Percentiles rank a stretch among this genome's conserved stretches.
Conservation (phyloP, 2,888 invertebrate genomes). For the Bugula neritina region DNA sequence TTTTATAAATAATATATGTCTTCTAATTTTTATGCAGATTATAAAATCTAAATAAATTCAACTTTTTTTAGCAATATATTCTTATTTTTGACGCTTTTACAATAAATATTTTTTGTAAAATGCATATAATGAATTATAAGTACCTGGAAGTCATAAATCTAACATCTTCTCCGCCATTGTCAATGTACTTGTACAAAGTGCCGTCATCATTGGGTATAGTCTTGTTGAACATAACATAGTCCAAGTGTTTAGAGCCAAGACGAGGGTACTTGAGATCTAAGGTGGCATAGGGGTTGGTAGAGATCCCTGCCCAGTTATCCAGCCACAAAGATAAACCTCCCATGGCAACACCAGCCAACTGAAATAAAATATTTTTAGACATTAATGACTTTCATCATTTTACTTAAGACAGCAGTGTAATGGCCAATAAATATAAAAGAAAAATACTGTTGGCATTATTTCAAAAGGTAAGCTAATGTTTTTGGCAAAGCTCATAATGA, state of each 20-base stretch:
- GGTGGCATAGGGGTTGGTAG: constrained; percentile 10
- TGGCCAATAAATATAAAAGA: no score
- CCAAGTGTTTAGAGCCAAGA: constrained; percentile 11
- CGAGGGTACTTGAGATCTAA: constrained; percentile 19
- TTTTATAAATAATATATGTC: no score
- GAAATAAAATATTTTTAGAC: neutral
- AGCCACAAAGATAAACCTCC: neutral
- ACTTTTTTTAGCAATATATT: no score
- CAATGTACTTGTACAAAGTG: constrained; percentile 26
- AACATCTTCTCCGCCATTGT: constrained; percentile 10
- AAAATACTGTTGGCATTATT: no score
- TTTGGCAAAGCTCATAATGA: no score
- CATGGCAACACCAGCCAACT: constrained; percentile 1
- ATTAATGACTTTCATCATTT: no score
- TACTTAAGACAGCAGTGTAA: no score
- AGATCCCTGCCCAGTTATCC: constrained; percentile 26
- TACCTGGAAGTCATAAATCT: constrained; percentile 20
- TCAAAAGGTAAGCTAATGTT: no score
- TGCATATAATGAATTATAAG: neutral
- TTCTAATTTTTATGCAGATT: no score
- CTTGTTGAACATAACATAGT: constrained; percentile 25
- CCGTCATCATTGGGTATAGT: constrained; percentile 16
- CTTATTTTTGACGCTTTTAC: no score
- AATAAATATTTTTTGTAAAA: neutral
- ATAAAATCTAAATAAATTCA: no score